These are phyloP conservation scores for Pseudachorutes palmiensis DNA, from an alignment of 1,140 invertebrate genomes.

Conservation along the genomic window DNA sequence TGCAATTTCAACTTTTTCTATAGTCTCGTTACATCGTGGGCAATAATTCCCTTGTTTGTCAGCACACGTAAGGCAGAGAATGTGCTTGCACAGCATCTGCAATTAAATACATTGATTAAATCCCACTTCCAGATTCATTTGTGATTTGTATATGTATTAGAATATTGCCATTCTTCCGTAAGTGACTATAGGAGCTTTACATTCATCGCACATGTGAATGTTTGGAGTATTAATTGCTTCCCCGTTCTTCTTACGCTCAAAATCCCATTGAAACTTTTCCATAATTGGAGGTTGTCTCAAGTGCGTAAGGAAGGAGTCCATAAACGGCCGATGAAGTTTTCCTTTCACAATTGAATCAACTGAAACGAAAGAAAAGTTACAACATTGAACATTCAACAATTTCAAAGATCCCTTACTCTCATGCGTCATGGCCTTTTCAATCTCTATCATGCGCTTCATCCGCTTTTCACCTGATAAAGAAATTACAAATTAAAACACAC, in stretches of 20 bases:
- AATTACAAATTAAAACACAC: not conserved
- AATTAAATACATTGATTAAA: not conserved
- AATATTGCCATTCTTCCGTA: constrained; percentile 33
- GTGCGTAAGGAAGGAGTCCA: constrained; percentile 18
- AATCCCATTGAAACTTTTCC: constrained; percentile 29
- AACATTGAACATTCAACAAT: not conserved
- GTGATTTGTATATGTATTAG: not conserved
- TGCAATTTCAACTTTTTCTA: constrained; percentile 29
- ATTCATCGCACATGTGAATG: constrained; percentile 35
- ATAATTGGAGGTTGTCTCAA: constrained; percentile 30
- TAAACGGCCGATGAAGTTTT: not conserved
- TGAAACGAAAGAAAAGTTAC: not conserved
- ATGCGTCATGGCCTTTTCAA: not conserved
- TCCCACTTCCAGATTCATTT: not conserved
- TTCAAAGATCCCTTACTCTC: constrained; percentile 7
- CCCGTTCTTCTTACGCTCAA: constrained; percentile 16
- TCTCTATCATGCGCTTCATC: not conserved
- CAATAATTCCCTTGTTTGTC: constrained; percentile 23
- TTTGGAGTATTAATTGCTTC: constrained; percentile 33
- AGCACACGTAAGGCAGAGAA: constrained; percentile 33
- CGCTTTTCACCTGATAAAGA: constrained; percentile 1
- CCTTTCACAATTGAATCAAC: constrained; percentile 1
- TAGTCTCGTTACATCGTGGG: constrained; percentile 26
- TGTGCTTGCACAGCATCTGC: constrained; percentile 36
- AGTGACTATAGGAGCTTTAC: constrained; percentile 27